These are phyloP conservation scores for Paradisaea rubra DNA, from an alignment of 2,113 vertebrate genomes.

Conservation along the genomic window DNA sequence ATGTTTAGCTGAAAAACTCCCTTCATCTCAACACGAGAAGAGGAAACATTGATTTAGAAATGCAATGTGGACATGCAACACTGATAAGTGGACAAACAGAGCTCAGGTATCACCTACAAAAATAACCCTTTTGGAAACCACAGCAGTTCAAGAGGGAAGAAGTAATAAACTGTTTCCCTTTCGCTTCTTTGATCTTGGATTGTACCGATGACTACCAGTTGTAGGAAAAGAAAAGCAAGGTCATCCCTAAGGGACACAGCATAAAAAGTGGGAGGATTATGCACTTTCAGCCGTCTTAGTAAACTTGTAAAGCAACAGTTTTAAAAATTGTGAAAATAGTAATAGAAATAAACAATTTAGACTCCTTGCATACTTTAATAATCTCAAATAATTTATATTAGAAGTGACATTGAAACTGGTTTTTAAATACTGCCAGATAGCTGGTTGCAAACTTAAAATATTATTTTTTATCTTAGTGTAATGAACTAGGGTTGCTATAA, in stretches of 20 bases:
- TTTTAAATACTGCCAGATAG: neutral
- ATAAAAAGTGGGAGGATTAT: neutral
- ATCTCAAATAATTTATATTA: neutral
- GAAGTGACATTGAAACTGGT: neutral
- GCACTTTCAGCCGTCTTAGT: neutral
- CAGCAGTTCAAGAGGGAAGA: neutral
- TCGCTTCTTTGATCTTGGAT: neutral
- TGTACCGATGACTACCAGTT: neutral
- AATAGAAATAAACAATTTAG: neutral
- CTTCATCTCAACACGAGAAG: neutral
- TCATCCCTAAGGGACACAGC: neutral
- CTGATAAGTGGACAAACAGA: neutral
- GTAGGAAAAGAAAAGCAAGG: neutral
- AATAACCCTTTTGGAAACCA: neutral
- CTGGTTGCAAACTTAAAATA: neutral
- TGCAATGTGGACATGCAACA: neutral
- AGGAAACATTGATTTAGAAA: neutral
- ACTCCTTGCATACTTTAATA: neutral
- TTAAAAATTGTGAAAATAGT: neutral
- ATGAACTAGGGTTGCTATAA: neutral
- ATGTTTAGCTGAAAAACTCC: neutral
- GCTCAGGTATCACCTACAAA: neutral
- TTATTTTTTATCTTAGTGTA: neutral
- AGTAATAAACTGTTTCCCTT: neutral
- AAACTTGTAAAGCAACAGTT: neutral